Evolutionary conservation across 2,888 invertebrate genomes (phyloP), one percentile per base, ranked within the genome.

Genomic region (Machimus atricapillus): DNA sequence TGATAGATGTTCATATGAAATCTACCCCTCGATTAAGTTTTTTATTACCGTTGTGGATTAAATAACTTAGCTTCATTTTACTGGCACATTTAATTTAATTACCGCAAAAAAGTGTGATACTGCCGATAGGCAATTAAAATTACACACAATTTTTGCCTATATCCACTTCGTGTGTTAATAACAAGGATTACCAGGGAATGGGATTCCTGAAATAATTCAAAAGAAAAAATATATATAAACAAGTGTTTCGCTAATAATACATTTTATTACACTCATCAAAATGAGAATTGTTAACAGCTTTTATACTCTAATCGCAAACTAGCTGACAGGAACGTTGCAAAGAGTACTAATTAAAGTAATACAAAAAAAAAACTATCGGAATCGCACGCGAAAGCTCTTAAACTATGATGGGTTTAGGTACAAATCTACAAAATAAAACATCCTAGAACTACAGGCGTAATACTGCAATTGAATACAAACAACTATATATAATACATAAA

Each of bases 251-350:
- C 66, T 23, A 27, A 66, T 66, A 66, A 66, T 66, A 66, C 66
- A 66, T 76, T 76, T 76, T 76, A 76, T 76, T 76, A 66, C 27
- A 66, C 66, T 23, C 66, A 66, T 23, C 27, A 19, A 1, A 9
- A 52, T 76, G 76, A 52, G 8, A 52, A 31, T 46, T n/a, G 31
- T 79, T 14, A 79, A 79, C 46, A 79, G 16, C 56, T 46, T 46
- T 23, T 79, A 66, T 40, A 56, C 31, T 79, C 23, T 79, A 46
- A 14, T 79, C 79, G 82, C 66, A 66, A 58, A 56, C 82, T 82
- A 82, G 58, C 56, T 66, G 82, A 58, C 66, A 82, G 82, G 82
- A 82, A 82, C 66, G 82, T 82, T 82, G 82, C 82, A 37, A 34
- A 37, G 34, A 52, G 34, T 81, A 40, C 34, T 82, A 82, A n/a